Conservation (phyloP, 2,888 invertebrate genomes). For the Oasisia sp. region DNA sequence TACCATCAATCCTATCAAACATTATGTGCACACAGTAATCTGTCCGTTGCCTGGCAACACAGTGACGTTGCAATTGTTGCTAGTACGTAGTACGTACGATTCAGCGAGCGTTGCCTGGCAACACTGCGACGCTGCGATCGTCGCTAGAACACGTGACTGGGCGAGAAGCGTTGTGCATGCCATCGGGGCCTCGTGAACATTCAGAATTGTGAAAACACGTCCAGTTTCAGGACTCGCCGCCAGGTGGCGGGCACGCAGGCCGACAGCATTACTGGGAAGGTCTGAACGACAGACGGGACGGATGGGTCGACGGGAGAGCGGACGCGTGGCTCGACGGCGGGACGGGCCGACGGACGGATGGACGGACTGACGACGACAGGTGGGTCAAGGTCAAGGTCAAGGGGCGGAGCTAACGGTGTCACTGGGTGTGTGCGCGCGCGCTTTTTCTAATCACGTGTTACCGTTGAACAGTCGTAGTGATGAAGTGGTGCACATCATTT, state of each 20-base stretch:
- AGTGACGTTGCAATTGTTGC: background rate
- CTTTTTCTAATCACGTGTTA: background rate
- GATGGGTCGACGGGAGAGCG: background rate
- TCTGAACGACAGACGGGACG: slow-evolving; percentile 21
- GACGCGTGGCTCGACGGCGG: background rate
- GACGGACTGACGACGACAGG: slow-evolving; percentile 19
- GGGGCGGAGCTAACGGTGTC: background rate
- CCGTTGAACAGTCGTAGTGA: background rate
- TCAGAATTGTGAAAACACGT: background rate
- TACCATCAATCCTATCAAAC: background rate
- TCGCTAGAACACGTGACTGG: background rate
- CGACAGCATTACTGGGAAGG: slow-evolving; percentile 22
- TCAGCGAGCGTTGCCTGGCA: background rate
- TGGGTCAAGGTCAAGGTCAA: background rate
- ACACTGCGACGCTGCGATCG: background rate
- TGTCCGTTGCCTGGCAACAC: background rate
- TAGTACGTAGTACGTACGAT: background rate
- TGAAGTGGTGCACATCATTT: background rate
- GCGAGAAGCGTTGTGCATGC: background rate
- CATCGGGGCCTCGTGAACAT: background rate
- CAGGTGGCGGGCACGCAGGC: background rate
- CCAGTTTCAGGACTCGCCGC: background rate
- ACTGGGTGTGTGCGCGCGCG: background rate
- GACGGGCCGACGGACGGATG: background rate
- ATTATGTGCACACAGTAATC: background rate